Conservation (phyloP, 2,797 vertebrate species). For the Sebastes hubbsi region DNA sequence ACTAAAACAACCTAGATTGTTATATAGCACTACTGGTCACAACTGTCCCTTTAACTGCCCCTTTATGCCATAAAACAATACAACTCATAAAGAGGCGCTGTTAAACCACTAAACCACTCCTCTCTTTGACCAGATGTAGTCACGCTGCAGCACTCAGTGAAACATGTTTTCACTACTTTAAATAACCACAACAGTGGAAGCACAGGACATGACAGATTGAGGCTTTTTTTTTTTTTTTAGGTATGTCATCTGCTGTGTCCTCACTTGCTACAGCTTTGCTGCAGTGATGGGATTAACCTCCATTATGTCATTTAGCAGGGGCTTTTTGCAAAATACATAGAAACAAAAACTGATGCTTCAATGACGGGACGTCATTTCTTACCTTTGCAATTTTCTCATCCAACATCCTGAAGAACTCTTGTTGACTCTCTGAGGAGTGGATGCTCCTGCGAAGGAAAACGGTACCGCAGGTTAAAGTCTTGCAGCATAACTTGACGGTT, state of each 20-base stretch:
- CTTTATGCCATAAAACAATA: neutral
- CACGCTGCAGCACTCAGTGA: neutral
- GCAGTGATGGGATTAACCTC: slow-evolving; percentile 51
- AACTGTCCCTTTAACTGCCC: neutral
- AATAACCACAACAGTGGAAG: slow-evolving; percentile 9
- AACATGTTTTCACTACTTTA: slow-evolving; percentile 1
- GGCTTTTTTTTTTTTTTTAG: slow-evolving; percentile 13
- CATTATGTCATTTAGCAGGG: slow-evolving; percentile 21
- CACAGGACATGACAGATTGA: slow-evolving; percentile 37
- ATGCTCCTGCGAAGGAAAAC: slow-evolving; percentile 82
- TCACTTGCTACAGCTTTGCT: slow-evolving; percentile 45
- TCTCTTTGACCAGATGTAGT: neutral
- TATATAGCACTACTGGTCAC: neutral
- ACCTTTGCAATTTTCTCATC: slow-evolving; percentile 99
- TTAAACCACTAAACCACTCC: neutral
- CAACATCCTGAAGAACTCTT: slow-evolving; percentile 98
- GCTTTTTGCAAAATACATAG: neutral
- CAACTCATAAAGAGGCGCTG: neutral
- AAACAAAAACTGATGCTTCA: neutral
- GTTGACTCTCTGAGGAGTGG: slow-evolving; percentile 98
- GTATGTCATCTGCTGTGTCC: slow-evolving; percentile 45
- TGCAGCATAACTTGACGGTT: neutral
- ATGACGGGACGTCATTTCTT: slow-evolving; percentile 1
- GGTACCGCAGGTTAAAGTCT: neutral
- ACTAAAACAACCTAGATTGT: neutral